phyloP scores from a whole-genome alignment of 2,113 vertebrate genomes.

The Ictalurus furcatus region DNA sequence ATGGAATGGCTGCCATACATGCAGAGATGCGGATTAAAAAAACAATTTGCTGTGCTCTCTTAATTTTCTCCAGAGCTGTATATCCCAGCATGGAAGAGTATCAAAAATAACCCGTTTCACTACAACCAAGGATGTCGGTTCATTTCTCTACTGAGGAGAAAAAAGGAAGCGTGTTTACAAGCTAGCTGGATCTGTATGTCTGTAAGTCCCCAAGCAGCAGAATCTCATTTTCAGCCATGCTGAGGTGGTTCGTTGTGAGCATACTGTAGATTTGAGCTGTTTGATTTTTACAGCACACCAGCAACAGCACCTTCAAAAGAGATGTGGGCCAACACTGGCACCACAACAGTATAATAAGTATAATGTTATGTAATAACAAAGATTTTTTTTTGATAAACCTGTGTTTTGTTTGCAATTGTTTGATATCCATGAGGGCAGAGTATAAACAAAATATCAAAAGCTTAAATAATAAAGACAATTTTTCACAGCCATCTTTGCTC shows the following conservation, averaged over 20 bases:
- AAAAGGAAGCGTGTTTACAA: slow-evolving; percentile 46
- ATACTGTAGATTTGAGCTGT: slow-evolving; percentile 24
- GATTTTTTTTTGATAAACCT: no score
- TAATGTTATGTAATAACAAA: no score
- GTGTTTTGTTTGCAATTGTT: no score
- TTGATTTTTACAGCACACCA: slow-evolving; percentile 15
- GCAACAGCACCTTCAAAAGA: not conserved
- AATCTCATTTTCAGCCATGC: slow-evolving; percentile 59
- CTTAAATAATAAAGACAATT: no score
- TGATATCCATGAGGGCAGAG: no score
- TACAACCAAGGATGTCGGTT: slow-evolving; percentile 49
- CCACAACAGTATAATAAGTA: not conserved
- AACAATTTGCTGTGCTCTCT: no score
- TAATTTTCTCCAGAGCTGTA: not conserved
- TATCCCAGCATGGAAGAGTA: slow-evolving; percentile 24
- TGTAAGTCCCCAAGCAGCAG: slow-evolving; percentile 53
- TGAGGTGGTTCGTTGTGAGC: slow-evolving; percentile 8
- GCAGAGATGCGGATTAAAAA: no score
- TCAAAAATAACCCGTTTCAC: slow-evolving; percentile 44
- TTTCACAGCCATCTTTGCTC: no score
- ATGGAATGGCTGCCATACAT: no score
- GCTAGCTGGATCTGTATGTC: slow-evolving; percentile 50
- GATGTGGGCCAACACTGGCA: not conserved
- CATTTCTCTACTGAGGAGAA: slow-evolving; percentile 42
- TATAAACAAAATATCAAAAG: no score